These are phyloP conservation scores for Xyrichtys novacula DNA, from an alignment of 2,797 vertebrate genomes.

Conservation along the genomic window DNA sequence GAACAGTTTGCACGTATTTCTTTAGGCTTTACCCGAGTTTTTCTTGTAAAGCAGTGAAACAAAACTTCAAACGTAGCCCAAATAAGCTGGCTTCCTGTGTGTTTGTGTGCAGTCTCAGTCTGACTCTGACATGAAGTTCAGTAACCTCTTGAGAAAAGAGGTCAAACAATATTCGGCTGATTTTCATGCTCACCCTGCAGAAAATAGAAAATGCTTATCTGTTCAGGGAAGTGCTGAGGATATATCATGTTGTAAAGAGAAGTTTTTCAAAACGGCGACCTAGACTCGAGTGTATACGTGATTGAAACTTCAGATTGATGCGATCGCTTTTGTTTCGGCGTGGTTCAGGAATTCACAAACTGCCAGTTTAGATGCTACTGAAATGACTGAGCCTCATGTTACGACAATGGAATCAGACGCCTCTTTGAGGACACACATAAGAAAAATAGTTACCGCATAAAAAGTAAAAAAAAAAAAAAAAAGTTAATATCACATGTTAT, in stretches of 20 bases:
- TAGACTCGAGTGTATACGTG: constrained; percentile 31
- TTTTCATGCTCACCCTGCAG: constrained; percentile 56
- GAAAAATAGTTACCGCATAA: constrained; percentile 71
- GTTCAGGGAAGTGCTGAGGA: constrained; percentile 66
- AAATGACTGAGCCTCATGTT: constrained; percentile 57
- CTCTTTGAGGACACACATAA: constrained; percentile 75
- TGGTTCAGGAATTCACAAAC: constrained; percentile 57
- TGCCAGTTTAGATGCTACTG: constrained; percentile 51
- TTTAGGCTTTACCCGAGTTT: constrained; percentile 1
- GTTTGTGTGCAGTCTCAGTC: constrained; percentile 53
- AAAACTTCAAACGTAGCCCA: constrained; percentile 52
- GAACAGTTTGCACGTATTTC: constrained; percentile 41
- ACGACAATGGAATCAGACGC: constrained; percentile 61
- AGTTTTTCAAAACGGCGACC: constrained; percentile 52
- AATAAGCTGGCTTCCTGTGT: constrained; percentile 62
- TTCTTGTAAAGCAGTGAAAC: constrained; percentile 38
- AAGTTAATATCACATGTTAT: constrained; percentile 78
- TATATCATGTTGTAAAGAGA: constrained; percentile 51
- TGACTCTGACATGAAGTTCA: constrained; percentile 67
- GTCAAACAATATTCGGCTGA: constrained; percentile 65
- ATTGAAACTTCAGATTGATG: constrained; percentile 36
- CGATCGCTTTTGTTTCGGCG: constrained; percentile 23
- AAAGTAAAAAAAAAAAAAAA: constrained; percentile 69
- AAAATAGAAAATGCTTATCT: constrained; percentile 64
- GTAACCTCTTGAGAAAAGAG: constrained; percentile 62